Base-by-base conservation (phyloP, 35 echinoderm and acorn worm species). In the Acanthaster planci region DNA sequence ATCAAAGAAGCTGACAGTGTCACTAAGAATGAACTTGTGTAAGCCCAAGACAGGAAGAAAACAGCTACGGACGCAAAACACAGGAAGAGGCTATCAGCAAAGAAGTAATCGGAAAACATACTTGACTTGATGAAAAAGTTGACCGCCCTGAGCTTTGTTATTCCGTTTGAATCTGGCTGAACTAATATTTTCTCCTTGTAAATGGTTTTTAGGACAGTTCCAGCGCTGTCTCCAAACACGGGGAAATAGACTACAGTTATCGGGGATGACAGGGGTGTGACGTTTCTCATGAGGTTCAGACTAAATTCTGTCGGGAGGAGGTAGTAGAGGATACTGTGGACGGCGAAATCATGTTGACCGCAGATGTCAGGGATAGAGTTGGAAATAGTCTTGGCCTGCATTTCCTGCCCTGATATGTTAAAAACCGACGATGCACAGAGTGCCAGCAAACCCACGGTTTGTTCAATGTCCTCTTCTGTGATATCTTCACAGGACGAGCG, bases 401-500 rank as follows among this genome's bases (percentile, higher is more conserved):
- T 55, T 2, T 80, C 32, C 4, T 29, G 22, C 37, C 85, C 39
- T 36, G 29, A 40, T 44, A 55, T 39, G 8, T 83, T 67, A 18
- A 51, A 19, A 51, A 89, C 90, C 56, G 37, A 91, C 38, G 27
- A 21, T 3, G 88, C 56, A 47, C 96, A 99, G 5, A 23, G 59
- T 27, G 38, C 42, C 19, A 94, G 54, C 38, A 99, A 55, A 19
- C 52, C 55, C 3, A 53, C 81, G 21, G 80, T 40, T 7, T 23
- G 56, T 37, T 52, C 55, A 1, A 99, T 82, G 38, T 99, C 96
- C 2, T 19, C 40, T n/a, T 77, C 72, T 35, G 30, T 40, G 37
- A 99, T 83, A 29, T 86, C 89, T n/a, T 37, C 54, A 60, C 96
- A 99, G 1, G 92, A 91, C 16, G 78, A 39, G 59, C 84, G 94